Evolutionary conservation across 2,888 invertebrate species (phyloP).

Genomic region (Creontiades dilutus): DNA sequence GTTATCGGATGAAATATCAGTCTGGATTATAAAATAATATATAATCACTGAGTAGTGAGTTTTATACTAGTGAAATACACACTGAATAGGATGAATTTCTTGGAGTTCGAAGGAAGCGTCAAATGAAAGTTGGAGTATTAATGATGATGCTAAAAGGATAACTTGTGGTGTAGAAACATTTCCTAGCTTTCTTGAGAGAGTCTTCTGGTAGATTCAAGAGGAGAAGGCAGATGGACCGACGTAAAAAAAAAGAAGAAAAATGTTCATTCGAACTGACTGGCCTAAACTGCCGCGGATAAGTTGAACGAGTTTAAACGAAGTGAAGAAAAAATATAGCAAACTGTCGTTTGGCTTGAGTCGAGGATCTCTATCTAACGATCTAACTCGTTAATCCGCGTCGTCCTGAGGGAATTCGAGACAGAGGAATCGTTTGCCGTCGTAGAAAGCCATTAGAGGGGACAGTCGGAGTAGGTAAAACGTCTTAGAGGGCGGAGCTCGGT

Average conservation of each 20-base stretch:
- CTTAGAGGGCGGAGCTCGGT: background rate
- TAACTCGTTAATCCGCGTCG: slow-evolving; percentile 52
- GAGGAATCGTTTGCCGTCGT: background rate
- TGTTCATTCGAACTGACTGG: background rate
- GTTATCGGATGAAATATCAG: no score
- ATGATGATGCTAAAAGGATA: no score
- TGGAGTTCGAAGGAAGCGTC: no score
- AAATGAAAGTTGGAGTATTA: no score
- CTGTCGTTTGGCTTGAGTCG: background rate
- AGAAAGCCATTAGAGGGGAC: slow-evolving; percentile 13
- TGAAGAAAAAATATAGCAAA: background rate
- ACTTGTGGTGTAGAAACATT: background rate
- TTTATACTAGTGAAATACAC: no score
- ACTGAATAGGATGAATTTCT: no score
- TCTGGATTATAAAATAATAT: no score
- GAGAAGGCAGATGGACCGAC: background rate
- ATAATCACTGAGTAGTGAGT: no score
- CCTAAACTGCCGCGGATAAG: background rate
- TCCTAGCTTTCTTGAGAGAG: background rate
- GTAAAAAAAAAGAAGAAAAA: background rate
- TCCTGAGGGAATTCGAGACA: slow-evolving; percentile 13
- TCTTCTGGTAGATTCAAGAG: background rate
- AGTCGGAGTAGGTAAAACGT: slow-evolving; percentile 37
- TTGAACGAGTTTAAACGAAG: slow-evolving; percentile 3
- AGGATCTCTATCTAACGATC: slow-evolving; percentile 56